A percentile compares a stretch with the other conserved stretches of the same genome.
Evolutionary conservation across 2,113 vertebrate genomes (phyloP).

Genomic region (Sphaerodactylus townsendi): DNA sequence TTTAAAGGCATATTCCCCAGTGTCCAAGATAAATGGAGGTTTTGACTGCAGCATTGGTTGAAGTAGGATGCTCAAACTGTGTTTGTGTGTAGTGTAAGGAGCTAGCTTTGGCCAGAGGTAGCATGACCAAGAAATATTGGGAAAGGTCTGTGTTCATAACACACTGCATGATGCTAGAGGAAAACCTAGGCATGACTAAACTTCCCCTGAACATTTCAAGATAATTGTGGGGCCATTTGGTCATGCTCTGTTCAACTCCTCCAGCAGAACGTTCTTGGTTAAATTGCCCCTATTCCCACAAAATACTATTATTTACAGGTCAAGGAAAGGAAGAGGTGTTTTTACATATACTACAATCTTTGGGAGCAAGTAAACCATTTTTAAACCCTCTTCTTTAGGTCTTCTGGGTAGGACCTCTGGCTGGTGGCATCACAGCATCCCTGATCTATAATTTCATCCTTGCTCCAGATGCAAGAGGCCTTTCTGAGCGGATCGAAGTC

Average conservation of each 20-base stretch:
- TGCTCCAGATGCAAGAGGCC: conserved; percentile 46
- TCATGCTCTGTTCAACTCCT: neutral
- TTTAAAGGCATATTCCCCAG: neutral
- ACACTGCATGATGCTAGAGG: neutral
- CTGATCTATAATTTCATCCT: conserved; percentile 57
- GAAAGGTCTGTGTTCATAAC: neutral
- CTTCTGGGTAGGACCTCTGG: conserved; percentile 56
- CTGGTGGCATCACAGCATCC: conserved; percentile 49
- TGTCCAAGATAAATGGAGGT: neutral
- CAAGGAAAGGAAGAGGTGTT: neutral
- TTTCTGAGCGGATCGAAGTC: conserved; percentile 50
- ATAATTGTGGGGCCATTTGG: neutral
- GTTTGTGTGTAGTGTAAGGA: no score
- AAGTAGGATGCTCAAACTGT: neutral
- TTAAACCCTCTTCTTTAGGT: conserved; percentile 31
- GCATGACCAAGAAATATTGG: neutral
- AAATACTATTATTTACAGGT: neutral
- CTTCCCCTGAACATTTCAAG: neutral
- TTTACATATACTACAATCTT: neutral
- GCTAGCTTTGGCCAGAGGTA: neutral
- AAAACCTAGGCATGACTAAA: no score
- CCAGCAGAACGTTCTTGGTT: neutral
- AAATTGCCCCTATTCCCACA: neutral
- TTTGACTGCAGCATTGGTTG: neutral
- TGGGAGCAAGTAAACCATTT: neutral